phyloP scores from a whole-genome alignment of 2,888 invertebrate genomes.

The Melipona beecheii region DNA sequence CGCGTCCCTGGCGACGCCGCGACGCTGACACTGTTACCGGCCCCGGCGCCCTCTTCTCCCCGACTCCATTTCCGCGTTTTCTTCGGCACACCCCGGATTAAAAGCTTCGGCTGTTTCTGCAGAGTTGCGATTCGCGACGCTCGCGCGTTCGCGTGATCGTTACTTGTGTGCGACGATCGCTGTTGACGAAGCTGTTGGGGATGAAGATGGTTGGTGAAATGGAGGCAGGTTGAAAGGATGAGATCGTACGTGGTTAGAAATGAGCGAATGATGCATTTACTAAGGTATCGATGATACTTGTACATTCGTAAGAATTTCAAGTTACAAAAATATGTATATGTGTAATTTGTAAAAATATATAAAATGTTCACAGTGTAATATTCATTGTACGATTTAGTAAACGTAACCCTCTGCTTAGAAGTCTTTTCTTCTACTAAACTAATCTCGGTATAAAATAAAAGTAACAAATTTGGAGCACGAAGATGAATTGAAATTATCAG shows the following conservation, averaged over 20 bases:
- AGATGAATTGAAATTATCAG: background rate
- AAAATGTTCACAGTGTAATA: background rate
- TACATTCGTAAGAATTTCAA: background rate
- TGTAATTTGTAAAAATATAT: background rate
- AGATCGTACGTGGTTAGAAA: background rate
- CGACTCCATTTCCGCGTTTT: slow-evolving; percentile 72
- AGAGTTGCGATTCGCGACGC: slow-evolving; percentile 16
- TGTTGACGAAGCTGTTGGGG: background rate
- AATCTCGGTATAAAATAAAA: fast-evolving
- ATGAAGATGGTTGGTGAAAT: background rate
- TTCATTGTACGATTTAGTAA: background rate
- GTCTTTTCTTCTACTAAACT: background rate
- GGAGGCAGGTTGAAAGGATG: background rate
- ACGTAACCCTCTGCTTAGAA: background rate
- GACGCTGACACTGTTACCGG: slow-evolving; percentile 75
- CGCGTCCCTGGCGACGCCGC: slow-evolving; percentile 78
- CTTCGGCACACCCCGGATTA: slow-evolving; percentile 75
- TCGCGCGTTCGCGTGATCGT: slow-evolving; percentile 7
- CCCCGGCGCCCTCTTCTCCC: slow-evolving; percentile 53
- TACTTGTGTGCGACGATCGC: background rate
- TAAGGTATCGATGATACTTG: too few species aligned
- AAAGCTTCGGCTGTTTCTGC: slow-evolving; percentile 57
- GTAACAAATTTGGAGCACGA: background rate
- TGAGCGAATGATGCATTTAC: background rate
- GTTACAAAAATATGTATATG: background rate